Conservation (phyloP, 2,113 vertebrate species). For the Xiphophorus couchianus region DNA sequence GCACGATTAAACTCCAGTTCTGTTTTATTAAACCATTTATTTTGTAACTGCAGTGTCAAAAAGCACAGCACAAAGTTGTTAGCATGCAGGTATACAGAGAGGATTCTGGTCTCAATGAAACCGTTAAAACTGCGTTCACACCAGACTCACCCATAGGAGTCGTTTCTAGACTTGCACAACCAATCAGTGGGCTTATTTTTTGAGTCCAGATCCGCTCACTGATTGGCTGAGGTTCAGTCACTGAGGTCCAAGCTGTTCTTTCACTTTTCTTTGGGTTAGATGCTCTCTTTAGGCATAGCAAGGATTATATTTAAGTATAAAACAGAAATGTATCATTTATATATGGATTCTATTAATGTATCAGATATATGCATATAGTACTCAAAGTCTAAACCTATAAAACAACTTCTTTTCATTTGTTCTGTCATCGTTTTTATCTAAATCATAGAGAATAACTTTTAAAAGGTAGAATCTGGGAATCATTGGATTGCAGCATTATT, state of each 20-base stretch:
- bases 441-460: conserved; percentile 41
- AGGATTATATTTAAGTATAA: conserved; percentile 73
- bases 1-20: conserved; percentile 20
- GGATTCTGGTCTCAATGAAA: conserved; percentile 58
- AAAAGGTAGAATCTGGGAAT: conserved; percentile 30
- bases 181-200: background rate
- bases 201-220: conserved; percentile 20
- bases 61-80: conserved; percentile 47
- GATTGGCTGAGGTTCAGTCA: conserved; percentile 34
- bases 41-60: conserved; percentile 48
- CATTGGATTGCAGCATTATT: conserved; percentile 7
- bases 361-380: conserved; percentile 56
- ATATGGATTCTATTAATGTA: conserved; percentile 74
- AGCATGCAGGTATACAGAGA: conserved; percentile 38
- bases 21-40: conserved; percentile 17
- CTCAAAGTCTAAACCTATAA: conserved; percentile 46
- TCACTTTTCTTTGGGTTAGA: conserved; percentile 49
- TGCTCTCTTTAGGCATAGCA: conserved; percentile 67
- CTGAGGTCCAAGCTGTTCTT: conserved; percentile 56
- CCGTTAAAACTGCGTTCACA: conserved; percentile 25
- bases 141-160: conserved; percentile 31
- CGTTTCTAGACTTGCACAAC: conserved; percentile 18
- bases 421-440: conserved; percentile 43
- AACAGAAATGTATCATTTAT: conserved; percentile 77
- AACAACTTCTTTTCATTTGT: conserved; percentile 49